These are phyloP conservation scores for Monomorium pharaonis DNA, from an alignment of 1,140 invertebrate species.

Conservation along the genomic window DNA sequence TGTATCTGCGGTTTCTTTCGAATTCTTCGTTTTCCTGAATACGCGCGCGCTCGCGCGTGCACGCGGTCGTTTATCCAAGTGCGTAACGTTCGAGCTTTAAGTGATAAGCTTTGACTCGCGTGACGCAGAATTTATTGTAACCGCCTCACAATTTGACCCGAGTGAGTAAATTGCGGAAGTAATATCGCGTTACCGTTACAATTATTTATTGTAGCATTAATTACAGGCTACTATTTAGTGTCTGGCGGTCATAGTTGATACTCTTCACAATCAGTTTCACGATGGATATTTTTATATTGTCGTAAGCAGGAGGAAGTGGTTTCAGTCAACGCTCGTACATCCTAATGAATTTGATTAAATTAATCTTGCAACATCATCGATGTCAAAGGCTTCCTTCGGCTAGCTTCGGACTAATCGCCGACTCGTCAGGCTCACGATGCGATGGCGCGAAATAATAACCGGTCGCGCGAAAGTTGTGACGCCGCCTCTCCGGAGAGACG, in stretches of 20 bases:
- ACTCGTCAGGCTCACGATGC: neutral
- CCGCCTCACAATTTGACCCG: neutral
- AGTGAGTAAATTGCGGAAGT: conserved; percentile 23
- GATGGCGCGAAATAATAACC: conserved; percentile 38
- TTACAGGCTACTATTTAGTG: neutral
- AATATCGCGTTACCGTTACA: conserved; percentile 17
- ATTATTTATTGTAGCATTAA: conserved; percentile 29
- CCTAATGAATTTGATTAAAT: conserved; percentile 13
- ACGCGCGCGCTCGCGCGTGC: neutral
- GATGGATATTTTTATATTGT: neutral
- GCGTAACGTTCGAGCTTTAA: neutral
- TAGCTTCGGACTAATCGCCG: conserved; percentile 36
- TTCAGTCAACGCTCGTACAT: neutral
- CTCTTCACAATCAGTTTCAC: neutral
- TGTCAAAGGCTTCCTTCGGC: neutral
- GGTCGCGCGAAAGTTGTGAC: conserved; percentile 28
- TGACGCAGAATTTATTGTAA: conserved; percentile 16
- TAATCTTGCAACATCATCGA: neutral
- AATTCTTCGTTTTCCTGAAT: conserved; percentile 7
- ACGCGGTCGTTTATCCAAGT: neutral
- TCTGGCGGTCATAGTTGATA: neutral
- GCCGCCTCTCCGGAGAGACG: conserved; percentile 8
- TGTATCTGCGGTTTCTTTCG: conserved; percentile 17
- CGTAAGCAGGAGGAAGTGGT: neutral
- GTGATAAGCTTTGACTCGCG: conserved; percentile 23